Evolutionary conservation across 2,113 vertebrate genomes (phyloP).

Genomic region (Nymphicus hollandicus): DNA sequence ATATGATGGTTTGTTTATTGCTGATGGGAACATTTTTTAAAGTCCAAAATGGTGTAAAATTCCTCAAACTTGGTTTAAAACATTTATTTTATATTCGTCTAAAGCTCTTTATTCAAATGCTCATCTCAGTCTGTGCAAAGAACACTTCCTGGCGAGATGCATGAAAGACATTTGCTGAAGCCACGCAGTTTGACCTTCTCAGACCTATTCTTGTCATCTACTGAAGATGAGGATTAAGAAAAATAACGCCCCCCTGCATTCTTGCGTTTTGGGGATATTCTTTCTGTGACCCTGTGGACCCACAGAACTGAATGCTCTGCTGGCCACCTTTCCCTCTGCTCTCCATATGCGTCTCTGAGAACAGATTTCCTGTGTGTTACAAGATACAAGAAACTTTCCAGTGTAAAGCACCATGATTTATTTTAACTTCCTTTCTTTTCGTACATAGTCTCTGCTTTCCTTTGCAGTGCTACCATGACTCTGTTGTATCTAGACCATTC

Average conservation of each 20-base stretch:
- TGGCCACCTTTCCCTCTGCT: background rate
- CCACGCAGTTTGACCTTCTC: background rate
- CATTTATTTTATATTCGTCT: background rate
- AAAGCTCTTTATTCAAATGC: background rate
- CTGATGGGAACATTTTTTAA: background rate
- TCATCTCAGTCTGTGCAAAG: background rate
- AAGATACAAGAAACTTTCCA: background rate
- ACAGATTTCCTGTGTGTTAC: background rate
- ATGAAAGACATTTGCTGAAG: background rate
- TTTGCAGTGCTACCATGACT: background rate
- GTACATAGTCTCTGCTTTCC: background rate
- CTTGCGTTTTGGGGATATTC: background rate
- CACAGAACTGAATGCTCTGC: background rate
- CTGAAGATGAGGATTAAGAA: background rate
- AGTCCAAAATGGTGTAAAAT: background rate
- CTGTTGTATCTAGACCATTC: background rate
- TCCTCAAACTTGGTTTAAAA: background rate
- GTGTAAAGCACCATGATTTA: background rate
- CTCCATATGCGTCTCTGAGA: background rate
- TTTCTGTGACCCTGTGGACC: background rate
- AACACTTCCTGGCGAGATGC: background rate
- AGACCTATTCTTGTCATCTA: background rate
- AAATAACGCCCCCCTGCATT: fast-evolving
- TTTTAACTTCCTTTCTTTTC: background rate
- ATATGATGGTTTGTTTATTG: background rate